Conservation (phyloP, 1,140 invertebrate species). For the Eupeodes corollae region DNA sequence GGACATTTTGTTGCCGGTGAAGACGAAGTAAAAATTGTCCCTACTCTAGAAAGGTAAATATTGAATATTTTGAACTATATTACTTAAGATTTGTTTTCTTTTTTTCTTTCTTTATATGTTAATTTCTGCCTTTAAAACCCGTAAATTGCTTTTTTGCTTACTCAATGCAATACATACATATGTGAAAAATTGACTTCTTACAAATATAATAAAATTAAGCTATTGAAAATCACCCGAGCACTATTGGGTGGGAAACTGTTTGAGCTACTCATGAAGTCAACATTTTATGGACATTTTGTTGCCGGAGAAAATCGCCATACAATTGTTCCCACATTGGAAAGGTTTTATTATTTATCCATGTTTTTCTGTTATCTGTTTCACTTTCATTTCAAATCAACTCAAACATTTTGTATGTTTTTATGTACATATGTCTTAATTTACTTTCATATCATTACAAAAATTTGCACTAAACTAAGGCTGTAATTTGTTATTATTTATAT, state of each 20-base stretch:
- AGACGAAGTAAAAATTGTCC: slow-evolving; percentile 36
- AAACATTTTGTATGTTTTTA: neutral
- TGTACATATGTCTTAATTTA: neutral
- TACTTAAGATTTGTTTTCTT: slow-evolving; percentile 16
- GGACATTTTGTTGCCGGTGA: slow-evolving; percentile 94
- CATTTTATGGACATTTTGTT: slow-evolving; percentile 98
- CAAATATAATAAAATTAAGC: slow-evolving; percentile 41
- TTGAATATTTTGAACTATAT: slow-evolving; percentile 13
- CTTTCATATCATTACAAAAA: no score
- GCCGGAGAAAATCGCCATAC: slow-evolving; percentile 83
- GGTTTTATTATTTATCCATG: slow-evolving; percentile 25
- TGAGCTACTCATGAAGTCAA: slow-evolving; percentile 76
- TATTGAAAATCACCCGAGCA: slow-evolving; percentile 72
- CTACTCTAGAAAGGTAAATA: slow-evolving; percentile 36
- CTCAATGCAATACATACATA: neutral
- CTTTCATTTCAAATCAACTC: no score
- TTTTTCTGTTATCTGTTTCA: neutral
- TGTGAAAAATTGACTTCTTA: neutral
- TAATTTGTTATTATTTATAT: no score
- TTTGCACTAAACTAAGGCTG: no score
- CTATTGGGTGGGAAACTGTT: slow-evolving; percentile 83
- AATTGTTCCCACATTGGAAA: slow-evolving; percentile 72
- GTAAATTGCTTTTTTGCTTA: neutral
- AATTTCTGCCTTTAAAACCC: slow-evolving; percentile 9
- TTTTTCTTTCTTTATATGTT: slow-evolving; percentile 34